Evolutionary conservation across 2,888 invertebrate genomes (phyloP).

Genomic region (Cephonodes hylas): DNA sequence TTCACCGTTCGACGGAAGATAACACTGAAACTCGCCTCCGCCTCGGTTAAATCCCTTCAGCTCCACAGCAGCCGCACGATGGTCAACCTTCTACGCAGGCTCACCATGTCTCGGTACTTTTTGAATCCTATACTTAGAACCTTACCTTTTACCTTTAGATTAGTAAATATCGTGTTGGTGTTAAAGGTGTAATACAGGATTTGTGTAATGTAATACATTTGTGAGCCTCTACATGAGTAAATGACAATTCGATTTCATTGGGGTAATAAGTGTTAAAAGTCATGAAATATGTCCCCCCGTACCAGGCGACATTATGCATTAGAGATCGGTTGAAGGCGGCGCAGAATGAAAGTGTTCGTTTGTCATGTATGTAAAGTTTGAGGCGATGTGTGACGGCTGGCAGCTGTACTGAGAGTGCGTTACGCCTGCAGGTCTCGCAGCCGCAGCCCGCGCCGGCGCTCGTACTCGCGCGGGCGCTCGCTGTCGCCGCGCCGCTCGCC

Average conservation of each 20-base stretch:
- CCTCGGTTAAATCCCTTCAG: conserved; percentile 66
- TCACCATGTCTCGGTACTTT: conserved; percentile 78
- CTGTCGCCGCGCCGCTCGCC: conserved; percentile 69
- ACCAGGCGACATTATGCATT: neutral
- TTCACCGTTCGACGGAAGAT: conserved; percentile 66
- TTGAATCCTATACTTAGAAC: conserved; percentile 78
- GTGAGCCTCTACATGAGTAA: conserved; percentile 8
- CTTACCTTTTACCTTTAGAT: conserved; percentile 66
- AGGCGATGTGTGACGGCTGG: neutral
- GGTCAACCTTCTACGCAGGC: conserved; percentile 66
- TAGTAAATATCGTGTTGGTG: conserved; percentile 52
- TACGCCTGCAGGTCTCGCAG: conserved; percentile 63
- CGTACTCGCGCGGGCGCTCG: conserved; percentile 72
- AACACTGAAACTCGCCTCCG: conserved; percentile 54
- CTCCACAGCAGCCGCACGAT: conserved; percentile 72
- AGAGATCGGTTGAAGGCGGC: neutral
- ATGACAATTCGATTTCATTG: neutral
- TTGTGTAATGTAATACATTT: conserved; percentile 19
- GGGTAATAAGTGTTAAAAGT: neutral
- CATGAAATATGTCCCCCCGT: neutral
- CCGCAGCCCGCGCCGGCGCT: conserved; percentile 73
- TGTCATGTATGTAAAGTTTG: neutral
- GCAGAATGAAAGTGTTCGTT: neutral
- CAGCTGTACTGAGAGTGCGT: conserved; percentile 13
- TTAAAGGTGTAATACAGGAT: conserved; percentile 44